A percentile compares a stretch with the other conserved stretches of the same genome.
Conservation (phyloP, 2,888 invertebrate species). For the Pycnomerus fuliginosus region DNA sequence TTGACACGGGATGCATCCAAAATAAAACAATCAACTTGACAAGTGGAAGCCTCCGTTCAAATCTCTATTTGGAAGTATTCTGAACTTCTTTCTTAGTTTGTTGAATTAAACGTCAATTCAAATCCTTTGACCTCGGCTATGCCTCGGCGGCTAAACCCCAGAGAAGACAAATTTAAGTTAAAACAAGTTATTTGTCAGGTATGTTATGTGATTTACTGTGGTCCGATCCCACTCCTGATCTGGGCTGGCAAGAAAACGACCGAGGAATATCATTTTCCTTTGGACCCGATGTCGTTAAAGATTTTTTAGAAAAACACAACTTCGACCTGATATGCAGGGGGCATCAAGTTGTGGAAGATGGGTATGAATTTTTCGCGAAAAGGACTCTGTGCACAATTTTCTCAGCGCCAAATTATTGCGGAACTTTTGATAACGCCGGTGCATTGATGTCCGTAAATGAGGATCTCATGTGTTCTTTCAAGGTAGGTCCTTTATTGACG, state of each 20-base stretch:
- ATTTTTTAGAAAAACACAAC: constrained; percentile 94
- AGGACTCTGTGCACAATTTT: constrained; percentile 90
- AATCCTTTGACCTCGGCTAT: too few relatives aligned
- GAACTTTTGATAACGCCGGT: constrained; percentile 44
- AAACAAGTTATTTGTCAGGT: constrained; percentile 7
- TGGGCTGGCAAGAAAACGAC: constrained; percentile 96
- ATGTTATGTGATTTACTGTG: constrained; percentile 89
- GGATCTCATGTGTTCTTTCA: constrained; percentile 40
- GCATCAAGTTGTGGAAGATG: constrained; percentile 95
- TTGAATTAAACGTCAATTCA: too few relatives aligned
- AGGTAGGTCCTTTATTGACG: constrained; percentile 56
- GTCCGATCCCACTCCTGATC: constrained; percentile 91
- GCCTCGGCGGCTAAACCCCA: too few relatives aligned
- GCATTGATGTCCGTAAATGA: constrained; percentile 42
- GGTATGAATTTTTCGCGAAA: constrained; percentile 99
- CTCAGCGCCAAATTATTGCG: constrained; percentile 47
- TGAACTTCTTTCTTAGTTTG: too few relatives aligned
- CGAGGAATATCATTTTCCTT: constrained; percentile 98
- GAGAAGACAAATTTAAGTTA: too few relatives aligned
- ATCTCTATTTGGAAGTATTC: too few relatives aligned
- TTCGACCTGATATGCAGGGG: constrained; percentile 96
- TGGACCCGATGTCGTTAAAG: constrained; percentile 95
- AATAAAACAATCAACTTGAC: too few relatives aligned
- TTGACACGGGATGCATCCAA: too few relatives aligned
- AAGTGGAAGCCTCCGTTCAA: too few relatives aligned